These are phyloP conservation scores for Furcula furcula DNA, from an alignment of 2,888 invertebrate species.

Conservation along the genomic window DNA sequence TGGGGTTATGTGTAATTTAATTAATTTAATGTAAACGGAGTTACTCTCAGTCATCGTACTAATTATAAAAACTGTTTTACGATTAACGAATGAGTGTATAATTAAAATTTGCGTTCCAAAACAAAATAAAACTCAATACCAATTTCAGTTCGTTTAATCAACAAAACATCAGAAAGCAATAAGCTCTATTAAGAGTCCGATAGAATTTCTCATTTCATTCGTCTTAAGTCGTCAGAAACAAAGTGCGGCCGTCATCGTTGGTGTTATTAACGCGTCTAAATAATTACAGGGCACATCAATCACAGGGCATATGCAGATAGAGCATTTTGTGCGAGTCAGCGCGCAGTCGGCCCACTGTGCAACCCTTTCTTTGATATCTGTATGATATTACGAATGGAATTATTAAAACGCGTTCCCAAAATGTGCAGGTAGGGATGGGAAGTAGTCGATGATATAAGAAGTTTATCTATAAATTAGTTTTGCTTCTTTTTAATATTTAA, in stretches of 20 bases:
- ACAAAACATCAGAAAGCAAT: constrained; percentile 77
- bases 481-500: too few relatives aligned
- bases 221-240: constrained; percentile 80
- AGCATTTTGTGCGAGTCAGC: constrained; percentile 79
- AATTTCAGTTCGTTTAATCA: constrained; percentile 71
- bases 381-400: constrained; percentile 74
- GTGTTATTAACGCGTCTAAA: constrained; percentile 82
- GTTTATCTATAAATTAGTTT: neutral
- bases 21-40: constrained; percentile 40
- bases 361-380: constrained; percentile 79
- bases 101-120: constrained; percentile 56
- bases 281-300: constrained; percentile 82
- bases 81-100: constrained; percentile 11
- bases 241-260: constrained; percentile 75
- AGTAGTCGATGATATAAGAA: constrained; percentile 26
- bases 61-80: constrained; percentile 17
- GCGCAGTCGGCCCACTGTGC: constrained; percentile 69
- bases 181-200: constrained; percentile 74
- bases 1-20: constrained; percentile 56
- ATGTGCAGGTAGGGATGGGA: constrained; percentile 43
- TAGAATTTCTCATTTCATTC: constrained; percentile 80
- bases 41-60: constrained; percentile 22
- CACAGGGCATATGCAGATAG: constrained; percentile 78
- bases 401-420: constrained; percentile 58
- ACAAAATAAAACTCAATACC: constrained; percentile 53